Evolutionary conservation across 1,140 invertebrate genomes (phyloP), one percentile per base, ranked within the genome.

Genomic region (Meteorus sp.): DNA sequence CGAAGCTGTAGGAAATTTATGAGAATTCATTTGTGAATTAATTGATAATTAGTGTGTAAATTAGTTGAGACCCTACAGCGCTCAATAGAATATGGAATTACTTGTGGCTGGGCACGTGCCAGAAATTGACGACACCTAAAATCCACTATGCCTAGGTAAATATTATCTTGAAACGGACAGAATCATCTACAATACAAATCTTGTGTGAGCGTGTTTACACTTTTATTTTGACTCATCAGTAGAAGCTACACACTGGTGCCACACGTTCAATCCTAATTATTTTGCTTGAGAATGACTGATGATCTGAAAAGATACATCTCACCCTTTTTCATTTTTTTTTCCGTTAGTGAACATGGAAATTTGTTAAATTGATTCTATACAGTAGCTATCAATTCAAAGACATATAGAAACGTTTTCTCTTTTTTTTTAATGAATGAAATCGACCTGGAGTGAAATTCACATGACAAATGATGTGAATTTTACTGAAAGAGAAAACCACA

Each of bases 51-150:
- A 31, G n/a, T 15, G n/a, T 43, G 15, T 29, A 48, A 48, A 48
- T 48, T 48, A 15, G 22, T 25, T 13, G 8, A 47, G 8, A 7
- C 9, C 5, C 22, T n/a, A 6, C n/a, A 31, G 3, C 15, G 22
- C 23, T 48, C 43, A 43, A 53, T 56, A 44, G 64, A 66, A 67
- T 39, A 48, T n/a, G n/a, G 29, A 63, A 64, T 62, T 56, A 55
- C 47, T 4, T n/a, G n/a, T n/a, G n/a, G 8, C 31, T 68, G 66
- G 64, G 45, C 48, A 17, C 2, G 45, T 15, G 56, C 60, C 62
- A 68, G 62, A 59, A 56, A 15, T 44, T 11, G 11, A 48, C 20
- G 11, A 47, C 22, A 15, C n/a, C 45, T 48, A 48, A n/a, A 48
- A 23, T 31, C 45, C 8, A 31, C 25, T 48, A n/a, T n/a, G 9